Base-by-base conservation (phyloP, 2,797 vertebrate genomes). In the Scyliorhinus canicula region DNA sequence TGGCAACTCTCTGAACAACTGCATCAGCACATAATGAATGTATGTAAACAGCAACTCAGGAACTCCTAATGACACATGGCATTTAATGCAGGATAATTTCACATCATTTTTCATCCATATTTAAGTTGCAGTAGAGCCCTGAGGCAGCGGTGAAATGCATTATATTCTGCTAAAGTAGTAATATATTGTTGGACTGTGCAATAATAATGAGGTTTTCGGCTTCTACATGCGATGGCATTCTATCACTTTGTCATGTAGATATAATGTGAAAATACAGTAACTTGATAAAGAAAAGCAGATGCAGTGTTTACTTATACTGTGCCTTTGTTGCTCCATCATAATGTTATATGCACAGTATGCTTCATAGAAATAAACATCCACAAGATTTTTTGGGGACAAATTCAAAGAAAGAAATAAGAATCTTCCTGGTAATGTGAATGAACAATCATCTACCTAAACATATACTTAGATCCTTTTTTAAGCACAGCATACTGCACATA, bases 61-160 rank as follows among this genome's bases (percentile, higher is more conserved):
- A 90, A 90, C 67, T 74, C 9, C 67, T 74, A 94, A 94, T 71
- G 93, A 74, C 50, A 93, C 28, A 21, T 94, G 67, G 47, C 47
- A 94, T 74, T 94, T 69, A 94, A 52, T 47, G 47, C 93, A 74
- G 44, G 67, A n/a, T 74, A 74, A 94, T 94, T 71, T 69, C 67
- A 74, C 93, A 55, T 94, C 47, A 94, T 94, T 71, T 94, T 94
- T 94, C 67, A 94, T 74, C 74, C 65, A 94, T 74, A 55, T 55
- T 28, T 50, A 94, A 71, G 93, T 55, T 94, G 67, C 93, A 94
- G 44, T 94, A 35, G 47, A 71, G 67, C 93, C 93, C 67, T 94
- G 47, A 69, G 93, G 67, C 93, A 94, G 93, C 14, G 71, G 67
- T 74, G 65, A 93, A 93, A 67, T 93, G 93, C 63, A 93, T 28